phyloP scores from a whole-genome alignment of 2,797 vertebrate genomes.

The Lacerta bilineata region DNA sequence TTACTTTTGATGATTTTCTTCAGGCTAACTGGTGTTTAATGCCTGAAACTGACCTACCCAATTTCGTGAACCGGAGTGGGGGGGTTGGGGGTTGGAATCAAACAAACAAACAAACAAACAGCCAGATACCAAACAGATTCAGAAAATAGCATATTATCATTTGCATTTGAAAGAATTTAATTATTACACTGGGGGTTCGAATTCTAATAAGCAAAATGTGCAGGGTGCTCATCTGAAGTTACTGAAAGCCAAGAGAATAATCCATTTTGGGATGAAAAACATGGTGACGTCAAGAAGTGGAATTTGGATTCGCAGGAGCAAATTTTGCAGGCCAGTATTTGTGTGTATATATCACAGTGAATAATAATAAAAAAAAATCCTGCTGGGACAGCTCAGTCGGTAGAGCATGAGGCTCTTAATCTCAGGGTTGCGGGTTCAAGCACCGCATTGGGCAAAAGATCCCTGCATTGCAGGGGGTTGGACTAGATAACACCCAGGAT shows the following conservation, averaged over 20 bases:
- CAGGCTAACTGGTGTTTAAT: constrained; percentile 25
- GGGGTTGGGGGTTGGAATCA: too few relatives aligned
- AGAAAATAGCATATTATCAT: background rate
- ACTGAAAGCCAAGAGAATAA: background rate
- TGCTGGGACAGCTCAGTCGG: too few relatives aligned
- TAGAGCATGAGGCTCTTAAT: too few relatives aligned
- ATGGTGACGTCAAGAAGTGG: background rate
- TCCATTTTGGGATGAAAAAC: background rate
- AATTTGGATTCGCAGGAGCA: background rate
- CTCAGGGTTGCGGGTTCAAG: too few relatives aligned
- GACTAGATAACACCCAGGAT: too few relatives aligned
- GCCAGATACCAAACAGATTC: background rate
- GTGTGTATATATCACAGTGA: background rate
- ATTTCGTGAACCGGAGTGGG: background rate
- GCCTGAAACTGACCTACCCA: constrained; percentile 13
- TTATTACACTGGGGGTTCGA: background rate
- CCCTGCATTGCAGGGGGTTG: too few relatives aligned
- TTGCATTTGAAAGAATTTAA: constrained; percentile 20
- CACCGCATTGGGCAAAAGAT: too few relatives aligned
- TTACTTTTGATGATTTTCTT: constrained; percentile 32
- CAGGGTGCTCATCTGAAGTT: background rate
- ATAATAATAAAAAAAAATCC: too few relatives aligned
- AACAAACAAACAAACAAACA: background rate
- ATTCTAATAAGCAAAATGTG: background rate
- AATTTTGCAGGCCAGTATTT: background rate